Evolutionary conservation across 37 sponge, comb jelly and placozoan species (phyloP).

Genomic region (Amphimedon queenslandica): DNA sequence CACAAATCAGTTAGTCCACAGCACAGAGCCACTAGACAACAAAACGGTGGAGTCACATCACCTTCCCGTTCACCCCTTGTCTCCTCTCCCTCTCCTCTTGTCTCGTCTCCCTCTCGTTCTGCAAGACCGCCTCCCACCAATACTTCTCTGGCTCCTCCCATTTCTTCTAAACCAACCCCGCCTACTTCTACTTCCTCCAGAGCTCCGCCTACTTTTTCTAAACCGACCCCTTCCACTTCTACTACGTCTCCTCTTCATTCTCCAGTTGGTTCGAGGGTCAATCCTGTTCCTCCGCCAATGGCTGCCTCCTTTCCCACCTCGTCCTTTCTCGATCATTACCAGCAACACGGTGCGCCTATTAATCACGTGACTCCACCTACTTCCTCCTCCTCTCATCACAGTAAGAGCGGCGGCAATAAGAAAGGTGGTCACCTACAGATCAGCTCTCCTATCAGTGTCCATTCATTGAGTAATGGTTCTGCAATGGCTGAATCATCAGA

Average conservation of each 20-base stretch:
- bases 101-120: background rate
- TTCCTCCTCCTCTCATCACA: too few species aligned
- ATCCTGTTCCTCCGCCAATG: background rate
- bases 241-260: too few species aligned
- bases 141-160: background rate
- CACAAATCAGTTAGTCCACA: background rate
- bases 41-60: background rate
- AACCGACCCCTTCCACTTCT: background rate
- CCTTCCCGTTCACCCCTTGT: too few species aligned
- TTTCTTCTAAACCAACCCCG: background rate
- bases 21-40: background rate
- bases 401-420: too few species aligned
- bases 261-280: too few species aligned
- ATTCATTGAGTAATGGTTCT: background rate
- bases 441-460: background rate
- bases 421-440: background rate
- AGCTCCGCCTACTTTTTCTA: background rate
- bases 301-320: background rate
- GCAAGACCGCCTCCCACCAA: background rate
- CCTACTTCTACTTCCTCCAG: background rate
- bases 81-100: background rate
- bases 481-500: background rate
- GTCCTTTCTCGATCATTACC: background rate
- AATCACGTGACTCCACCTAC: too few species aligned
- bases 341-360: too few species aligned